phyloP scores from a whole-genome alignment of 2,113 vertebrate genomes.

The Ondatra zibethicus region DNA sequence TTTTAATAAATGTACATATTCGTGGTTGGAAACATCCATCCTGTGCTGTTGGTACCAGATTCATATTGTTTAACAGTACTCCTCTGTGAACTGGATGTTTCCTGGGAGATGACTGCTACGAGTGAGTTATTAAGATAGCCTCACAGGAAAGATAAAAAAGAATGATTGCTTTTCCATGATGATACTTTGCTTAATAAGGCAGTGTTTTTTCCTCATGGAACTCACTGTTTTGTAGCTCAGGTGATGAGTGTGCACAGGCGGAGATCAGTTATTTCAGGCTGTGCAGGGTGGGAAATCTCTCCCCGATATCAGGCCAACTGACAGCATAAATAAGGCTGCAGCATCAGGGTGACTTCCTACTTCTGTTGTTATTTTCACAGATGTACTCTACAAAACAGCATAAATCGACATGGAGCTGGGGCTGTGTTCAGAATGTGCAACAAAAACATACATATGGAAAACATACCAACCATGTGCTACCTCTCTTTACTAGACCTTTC shows the following conservation, averaged over 20 bases:
- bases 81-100: conserved; percentile 71
- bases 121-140: conserved; percentile 78
- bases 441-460: not conserved
- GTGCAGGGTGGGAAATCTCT: not conserved
- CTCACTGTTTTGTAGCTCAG: conserved; percentile 54
- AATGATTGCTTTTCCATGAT: conserved; percentile 75
- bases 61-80: conserved; percentile 71
- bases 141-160: conserved; percentile 78
- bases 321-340: not conserved
- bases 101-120: conserved; percentile 73
- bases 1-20: conserved; percentile 65
- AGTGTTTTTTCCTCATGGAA: conserved; percentile 63
- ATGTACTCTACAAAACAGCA: conserved; percentile 25
- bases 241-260: conserved; percentile 51
- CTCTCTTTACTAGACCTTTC: not conserved
- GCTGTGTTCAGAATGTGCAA: not conserved
- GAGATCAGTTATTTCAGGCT: conserved; percentile 40
- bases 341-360: not conserved
- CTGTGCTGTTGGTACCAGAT: conserved; percentile 50
- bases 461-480: not conserved
- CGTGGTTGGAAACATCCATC: conserved; percentile 56
- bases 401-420: not conserved
- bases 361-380: conserved; percentile 14
- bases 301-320: not conserved
- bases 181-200: conserved; percentile 72